These are phyloP conservation scores for Zoroaster sp. DNA, from an alignment of 53 echinoderm and acorn worm species.

Conservation along the genomic window DNA sequence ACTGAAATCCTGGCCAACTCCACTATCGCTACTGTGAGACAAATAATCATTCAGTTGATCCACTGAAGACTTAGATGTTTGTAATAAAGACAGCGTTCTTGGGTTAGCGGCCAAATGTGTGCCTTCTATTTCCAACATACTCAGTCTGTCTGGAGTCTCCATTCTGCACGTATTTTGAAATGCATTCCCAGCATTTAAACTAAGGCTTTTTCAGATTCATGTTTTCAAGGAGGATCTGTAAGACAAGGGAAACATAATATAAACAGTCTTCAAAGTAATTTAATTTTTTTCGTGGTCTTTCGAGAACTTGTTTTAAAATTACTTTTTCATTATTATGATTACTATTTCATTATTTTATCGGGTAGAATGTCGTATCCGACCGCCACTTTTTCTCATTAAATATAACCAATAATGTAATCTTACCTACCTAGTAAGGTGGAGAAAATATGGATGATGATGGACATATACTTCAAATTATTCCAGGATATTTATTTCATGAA, in stretches of 20 bases:
- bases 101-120: constrained; percentile 2
- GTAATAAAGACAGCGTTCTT: constrained; percentile 17
- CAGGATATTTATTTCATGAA: too few species aligned
- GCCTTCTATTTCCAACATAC: constrained; percentile 11
- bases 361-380: too few species aligned
- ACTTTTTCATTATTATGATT: too few species aligned
- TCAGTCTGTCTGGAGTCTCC: constrained; percentile 20
- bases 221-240: neutral
- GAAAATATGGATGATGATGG: too few species aligned
- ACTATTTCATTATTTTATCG: too few species aligned
- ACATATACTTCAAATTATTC: too few species aligned
- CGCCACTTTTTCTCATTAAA: too few species aligned
- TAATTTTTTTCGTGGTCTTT: too few species aligned
- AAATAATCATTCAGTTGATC: neutral
- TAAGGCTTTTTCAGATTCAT: neutral
- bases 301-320: too few species aligned
- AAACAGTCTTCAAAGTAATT: neutral
- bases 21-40: constrained; percentile 44
- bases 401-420: too few species aligned
- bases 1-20: neutral
- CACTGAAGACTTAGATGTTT: neutral
- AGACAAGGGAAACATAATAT: neutral
- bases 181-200: neutral
- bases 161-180: neutral
- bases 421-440: too few species aligned